A percentile compares a stretch with the other conserved stretches of the same genome.
Evolutionary conservation across 2,888 invertebrate genomes (phyloP).

Genomic region (Trachelus stipa): DNA sequence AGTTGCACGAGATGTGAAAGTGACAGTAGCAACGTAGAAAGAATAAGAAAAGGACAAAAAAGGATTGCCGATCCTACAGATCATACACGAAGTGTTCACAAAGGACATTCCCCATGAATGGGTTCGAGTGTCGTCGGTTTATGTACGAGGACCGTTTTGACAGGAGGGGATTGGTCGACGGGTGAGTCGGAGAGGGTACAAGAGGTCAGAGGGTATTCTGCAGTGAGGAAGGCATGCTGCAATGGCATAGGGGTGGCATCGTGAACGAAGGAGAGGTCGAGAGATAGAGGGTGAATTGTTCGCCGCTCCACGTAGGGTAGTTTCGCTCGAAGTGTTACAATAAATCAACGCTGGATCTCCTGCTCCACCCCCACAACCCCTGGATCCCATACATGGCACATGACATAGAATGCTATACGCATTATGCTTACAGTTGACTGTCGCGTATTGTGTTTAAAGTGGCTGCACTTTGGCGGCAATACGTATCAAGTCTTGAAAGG

Average conservation of each 20-base stretch:
- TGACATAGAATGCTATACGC: slow-evolving; percentile 24
- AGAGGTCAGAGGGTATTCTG: slow-evolving; percentile 6
- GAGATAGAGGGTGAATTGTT: slow-evolving; percentile 16
- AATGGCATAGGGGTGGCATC: neutral
- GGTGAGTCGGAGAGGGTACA: neutral
- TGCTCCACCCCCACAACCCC: slow-evolving; percentile 49
- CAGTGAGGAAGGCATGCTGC: neutral
- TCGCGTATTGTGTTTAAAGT: slow-evolving; percentile 46
- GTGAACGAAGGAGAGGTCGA: slow-evolving; percentile 1
- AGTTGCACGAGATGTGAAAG: neutral
- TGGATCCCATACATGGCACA: slow-evolving; percentile 28
- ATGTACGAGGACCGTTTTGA: slow-evolving; percentile 5
- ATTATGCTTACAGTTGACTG: slow-evolving; percentile 21
- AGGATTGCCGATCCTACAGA: neutral
- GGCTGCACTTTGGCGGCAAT: slow-evolving; percentile 27
- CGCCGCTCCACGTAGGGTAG: slow-evolving; percentile 37
- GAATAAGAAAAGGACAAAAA: neutral
- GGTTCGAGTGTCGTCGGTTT: slow-evolving; percentile 9
- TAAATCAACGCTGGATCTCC: slow-evolving; percentile 51
- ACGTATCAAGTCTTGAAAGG: neutral
- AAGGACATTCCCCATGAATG: slow-evolving; percentile 3
- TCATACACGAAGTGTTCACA: neutral
- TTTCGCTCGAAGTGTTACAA: slow-evolving; percentile 51
- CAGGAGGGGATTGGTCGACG: slow-evolving; percentile 5
- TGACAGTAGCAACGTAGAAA: neutral